Percentiles rank a stretch among this genome's conserved stretches.
phyloP scores from a whole-genome alignment of 2,113 vertebrate species.

The Tychaedon coryphoeus region DNA sequence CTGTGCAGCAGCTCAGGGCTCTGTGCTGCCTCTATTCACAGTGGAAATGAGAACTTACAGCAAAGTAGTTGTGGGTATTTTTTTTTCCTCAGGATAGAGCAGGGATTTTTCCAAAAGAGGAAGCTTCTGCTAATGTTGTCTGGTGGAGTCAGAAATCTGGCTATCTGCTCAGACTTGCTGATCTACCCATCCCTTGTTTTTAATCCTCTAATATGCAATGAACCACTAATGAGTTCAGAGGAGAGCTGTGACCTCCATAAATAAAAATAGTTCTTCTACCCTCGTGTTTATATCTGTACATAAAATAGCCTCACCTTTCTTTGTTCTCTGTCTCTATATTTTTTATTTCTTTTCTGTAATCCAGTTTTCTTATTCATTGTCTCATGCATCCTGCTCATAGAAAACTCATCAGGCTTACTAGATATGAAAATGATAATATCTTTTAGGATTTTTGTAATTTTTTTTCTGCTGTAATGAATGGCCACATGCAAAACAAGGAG shows the following conservation, averaged over 20 bases:
- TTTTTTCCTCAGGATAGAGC: not conserved
- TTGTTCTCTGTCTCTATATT: not conserved
- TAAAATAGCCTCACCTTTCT: not conserved
- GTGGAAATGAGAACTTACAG: fast-evolving
- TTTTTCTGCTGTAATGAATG: not conserved
- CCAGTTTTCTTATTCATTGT: not conserved
- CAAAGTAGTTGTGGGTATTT: not conserved
- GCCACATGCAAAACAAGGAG: not conserved
- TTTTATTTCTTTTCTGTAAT: not conserved
- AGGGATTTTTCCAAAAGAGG: not conserved
- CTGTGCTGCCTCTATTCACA: not conserved
- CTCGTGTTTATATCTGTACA: not conserved
- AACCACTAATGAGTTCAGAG: not conserved
- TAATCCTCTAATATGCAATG: not conserved
- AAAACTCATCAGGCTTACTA: not conserved
- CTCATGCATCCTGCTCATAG: not conserved
- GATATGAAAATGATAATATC: not conserved
- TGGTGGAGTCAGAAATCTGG: not conserved
- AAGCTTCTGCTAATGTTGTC: not conserved
- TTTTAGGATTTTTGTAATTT: not conserved
- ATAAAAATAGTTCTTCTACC: not conserved
- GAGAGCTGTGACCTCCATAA: not conserved
- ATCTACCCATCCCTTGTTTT: not conserved
- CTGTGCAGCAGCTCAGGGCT: not conserved
- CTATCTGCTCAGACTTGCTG: not conserved